A percentile compares a stretch with the other conserved stretches of the same genome.
Evolutionary conservation across 1,140 invertebrate genomes (phyloP).

Genomic region (Dufourea novaeangliae): DNA sequence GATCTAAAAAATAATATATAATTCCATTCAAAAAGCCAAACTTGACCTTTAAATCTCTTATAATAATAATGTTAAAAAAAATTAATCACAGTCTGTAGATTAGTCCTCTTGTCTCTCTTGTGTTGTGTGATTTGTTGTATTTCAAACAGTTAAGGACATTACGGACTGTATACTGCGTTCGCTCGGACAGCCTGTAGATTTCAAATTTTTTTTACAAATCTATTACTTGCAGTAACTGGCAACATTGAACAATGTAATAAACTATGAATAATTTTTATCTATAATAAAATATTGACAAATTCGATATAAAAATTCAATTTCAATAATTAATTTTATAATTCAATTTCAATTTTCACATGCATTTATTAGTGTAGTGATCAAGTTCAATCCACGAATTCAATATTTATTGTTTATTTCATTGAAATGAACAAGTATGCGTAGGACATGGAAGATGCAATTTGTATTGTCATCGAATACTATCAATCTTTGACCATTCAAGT

Average conservation of each 20-base stretch:
- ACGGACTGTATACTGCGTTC: too few species aligned
- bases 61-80: too few species aligned
- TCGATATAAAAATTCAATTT: background rate
- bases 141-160: too few species aligned
- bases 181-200: too few species aligned
- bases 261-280: too few species aligned
- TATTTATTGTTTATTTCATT: background rate
- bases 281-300: background rate
- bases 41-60: too few species aligned
- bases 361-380: background rate
- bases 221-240: background rate
- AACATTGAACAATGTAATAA: background rate
- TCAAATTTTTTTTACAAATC: too few species aligned
- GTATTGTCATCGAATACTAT: background rate
- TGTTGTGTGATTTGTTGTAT: too few species aligned
- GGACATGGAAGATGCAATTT: background rate
- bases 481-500: background rate
- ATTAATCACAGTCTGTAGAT: too few species aligned
- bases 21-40: too few species aligned
- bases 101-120: too few species aligned
- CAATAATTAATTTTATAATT: background rate
- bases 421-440: constrained; percentile 1
- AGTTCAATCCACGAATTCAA: background rate
- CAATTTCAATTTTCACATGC: background rate
- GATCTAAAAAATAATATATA: too few species aligned